phyloP scores from a whole-genome alignment of 2,888 invertebrate species.

The Philereme vetulata region DNA sequence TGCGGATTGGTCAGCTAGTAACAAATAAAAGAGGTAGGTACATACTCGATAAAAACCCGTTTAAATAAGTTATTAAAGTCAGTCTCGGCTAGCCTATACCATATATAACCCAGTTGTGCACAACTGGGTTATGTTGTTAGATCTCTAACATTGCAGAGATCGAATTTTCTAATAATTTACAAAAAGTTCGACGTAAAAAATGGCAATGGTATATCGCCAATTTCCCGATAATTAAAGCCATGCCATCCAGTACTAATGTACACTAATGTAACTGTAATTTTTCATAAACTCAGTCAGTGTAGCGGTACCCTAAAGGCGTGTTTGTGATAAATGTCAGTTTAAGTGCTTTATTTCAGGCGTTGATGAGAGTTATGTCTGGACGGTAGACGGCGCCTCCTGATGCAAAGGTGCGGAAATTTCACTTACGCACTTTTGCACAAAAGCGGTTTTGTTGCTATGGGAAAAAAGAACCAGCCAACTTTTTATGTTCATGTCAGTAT shows the following conservation, averaged over 20 bases:
- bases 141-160: too few relatives aligned
- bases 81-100: too few relatives aligned
- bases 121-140: too few relatives aligned
- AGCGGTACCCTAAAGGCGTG: conserved; percentile 34
- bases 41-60: too few relatives aligned
- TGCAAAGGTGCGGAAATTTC: conserved; percentile 58
- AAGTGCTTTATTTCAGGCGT: conserved; percentile 73
- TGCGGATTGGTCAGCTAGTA: too few relatives aligned
- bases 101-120: too few relatives aligned
- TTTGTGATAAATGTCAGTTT: conserved; percentile 63
- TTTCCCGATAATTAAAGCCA: conserved; percentile 36
- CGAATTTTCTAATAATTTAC: too few relatives aligned
- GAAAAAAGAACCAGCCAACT: too few relatives aligned
- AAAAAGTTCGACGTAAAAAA: too few relatives aligned
- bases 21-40: too few relatives aligned
- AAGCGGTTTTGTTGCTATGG: conserved; percentile 10
- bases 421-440: conserved; percentile 32
- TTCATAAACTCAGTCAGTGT: conserved; percentile 32
- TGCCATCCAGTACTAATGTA: conserved; percentile 18
- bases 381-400: conserved; percentile 55
- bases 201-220: background rate
- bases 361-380: conserved; percentile 68
- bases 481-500: too few relatives aligned
- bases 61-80: too few relatives aligned
- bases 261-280: conserved; percentile 19